A percentile compares a stretch with the other conserved stretches of the same genome.
Evolutionary conservation across 37 sponge, comb jelly and placozoan species (phyloP).

Genomic region (Haliclona indistincta): DNA sequence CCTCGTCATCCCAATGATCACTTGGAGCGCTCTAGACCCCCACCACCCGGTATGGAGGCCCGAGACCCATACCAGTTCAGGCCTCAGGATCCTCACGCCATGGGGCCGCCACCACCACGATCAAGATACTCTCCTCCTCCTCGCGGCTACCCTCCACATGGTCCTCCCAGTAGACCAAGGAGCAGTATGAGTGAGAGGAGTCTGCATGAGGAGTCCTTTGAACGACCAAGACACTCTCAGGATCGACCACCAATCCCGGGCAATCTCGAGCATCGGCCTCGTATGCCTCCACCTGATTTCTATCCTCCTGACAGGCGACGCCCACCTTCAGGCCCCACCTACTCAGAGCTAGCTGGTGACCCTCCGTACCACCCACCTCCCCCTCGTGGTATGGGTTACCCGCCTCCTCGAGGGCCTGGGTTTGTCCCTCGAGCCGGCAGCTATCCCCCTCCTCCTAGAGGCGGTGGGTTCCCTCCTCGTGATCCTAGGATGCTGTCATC

Average conservation of each 20-base stretch:
- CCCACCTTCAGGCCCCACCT: constrained; percentile 1
- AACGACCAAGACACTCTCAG: background rate
- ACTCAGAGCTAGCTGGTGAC: background rate
- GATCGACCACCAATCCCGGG: constrained; percentile 10
- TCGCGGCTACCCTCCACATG: background rate
- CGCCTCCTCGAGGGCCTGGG: too few relatives aligned
- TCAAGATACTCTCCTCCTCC: background rate
- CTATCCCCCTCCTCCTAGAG: too few relatives aligned
- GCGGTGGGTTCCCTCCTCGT: too few relatives aligned
- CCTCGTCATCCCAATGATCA: background rate
- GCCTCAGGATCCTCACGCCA: background rate
- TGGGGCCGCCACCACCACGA: background rate
- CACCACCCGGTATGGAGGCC: constrained; percentile 5
- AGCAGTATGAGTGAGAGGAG: background rate
- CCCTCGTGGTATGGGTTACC: too few relatives aligned
- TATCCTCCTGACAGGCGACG: constrained; percentile 3
- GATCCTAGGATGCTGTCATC: too few relatives aligned
- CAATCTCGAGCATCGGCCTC: constrained; percentile 1
- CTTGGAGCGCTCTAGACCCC: background rate
- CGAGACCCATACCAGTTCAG: background rate
- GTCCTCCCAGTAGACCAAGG: background rate
- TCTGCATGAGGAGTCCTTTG: background rate
- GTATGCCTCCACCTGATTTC: background rate
- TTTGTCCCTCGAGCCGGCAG: too few relatives aligned
- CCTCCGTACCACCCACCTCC: too few relatives aligned